Evolutionary conservation across 2,888 invertebrate genomes (phyloP).

Genomic region (Rhingia rostrata): DNA sequence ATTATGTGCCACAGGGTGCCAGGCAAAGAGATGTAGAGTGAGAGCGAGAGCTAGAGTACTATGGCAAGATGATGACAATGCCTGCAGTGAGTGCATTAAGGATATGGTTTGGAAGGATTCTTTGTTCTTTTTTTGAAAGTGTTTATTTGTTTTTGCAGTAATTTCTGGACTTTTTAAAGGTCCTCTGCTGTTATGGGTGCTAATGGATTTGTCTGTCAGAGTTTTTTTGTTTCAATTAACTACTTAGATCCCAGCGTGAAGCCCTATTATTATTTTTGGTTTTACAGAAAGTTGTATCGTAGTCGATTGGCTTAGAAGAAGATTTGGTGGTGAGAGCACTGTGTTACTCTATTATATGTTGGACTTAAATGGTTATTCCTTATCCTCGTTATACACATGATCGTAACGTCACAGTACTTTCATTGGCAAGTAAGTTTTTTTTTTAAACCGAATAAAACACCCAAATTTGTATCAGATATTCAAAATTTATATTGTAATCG

Average conservation of each 20-base stretch:
- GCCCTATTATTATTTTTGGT: not conserved
- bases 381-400: no score
- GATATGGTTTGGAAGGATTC: constrained; percentile 59
- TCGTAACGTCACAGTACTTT: no score
- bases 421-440: no score
- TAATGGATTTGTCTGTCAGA: constrained; percentile 48
- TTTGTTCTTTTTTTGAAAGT: constrained; percentile 37
- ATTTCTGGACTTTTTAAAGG: constrained; percentile 28
- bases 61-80: constrained; percentile 58
- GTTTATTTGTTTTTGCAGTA: constrained; percentile 48
- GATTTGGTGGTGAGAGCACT: not conserved
- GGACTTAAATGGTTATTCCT: not conserved
- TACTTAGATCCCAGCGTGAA: constrained; percentile 5
- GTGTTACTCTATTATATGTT: not conserved
- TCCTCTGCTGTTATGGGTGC: constrained; percentile 26
- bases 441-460: no score
- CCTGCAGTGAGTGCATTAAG: constrained; percentile 70
- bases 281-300: not conserved
- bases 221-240: constrained; percentile 1
- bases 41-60: constrained; percentile 13
- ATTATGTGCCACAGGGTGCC: constrained; percentile 63
- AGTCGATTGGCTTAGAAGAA: not conserved
- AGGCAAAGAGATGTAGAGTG: constrained; percentile 14
- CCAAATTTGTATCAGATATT: no score
- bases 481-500: no score